Percentiles rank a stretch among this genome's conserved stretches.
Conservation (phyloP, 2,888 invertebrate species). For the Yponomeuta plumbellus region DNA sequence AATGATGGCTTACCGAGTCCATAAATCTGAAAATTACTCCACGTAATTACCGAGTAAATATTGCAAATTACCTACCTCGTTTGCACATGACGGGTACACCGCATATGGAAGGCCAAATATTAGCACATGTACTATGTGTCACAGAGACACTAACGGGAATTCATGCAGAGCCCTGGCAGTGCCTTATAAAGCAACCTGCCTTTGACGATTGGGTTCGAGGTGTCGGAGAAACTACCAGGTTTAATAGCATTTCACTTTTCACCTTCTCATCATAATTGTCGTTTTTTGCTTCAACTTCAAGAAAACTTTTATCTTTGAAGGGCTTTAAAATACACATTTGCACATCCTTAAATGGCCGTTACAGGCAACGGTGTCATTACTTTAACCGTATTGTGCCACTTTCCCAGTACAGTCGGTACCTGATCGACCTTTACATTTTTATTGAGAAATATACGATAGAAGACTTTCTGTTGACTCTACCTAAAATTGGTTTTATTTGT, state of each 20-base stretch:
- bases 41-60: conserved; percentile 43
- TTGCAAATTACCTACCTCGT: conserved; percentile 41
- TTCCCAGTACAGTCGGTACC: conserved; percentile 26
- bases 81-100: conserved; percentile 26
- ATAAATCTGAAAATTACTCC: conserved; percentile 46
- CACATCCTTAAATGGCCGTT: conserved; percentile 52
- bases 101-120: conserved; percentile 36
- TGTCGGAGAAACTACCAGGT: conserved; percentile 8
- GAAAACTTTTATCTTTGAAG: conserved; percentile 29
- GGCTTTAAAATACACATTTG: conserved; percentile 51
- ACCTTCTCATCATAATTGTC: conserved; percentile 28
- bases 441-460: no score
- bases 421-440: no score
- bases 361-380: conserved; percentile 47
- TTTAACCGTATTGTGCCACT: conserved; percentile 42
- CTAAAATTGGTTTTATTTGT: conserved; percentile 45
- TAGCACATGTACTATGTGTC: conserved; percentile 30
- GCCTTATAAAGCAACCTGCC: conserved; percentile 48
- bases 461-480: no score
- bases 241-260: conserved; percentile 19
- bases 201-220: conserved; percentile 17
- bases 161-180: conserved; percentile 30
- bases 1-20: conserved; percentile 40
- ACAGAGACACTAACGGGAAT: conserved; percentile 47
- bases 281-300: conserved; percentile 9